Conservation (phyloP, 2,797 vertebrate genomes). For the Saxicola maurus region DNA sequence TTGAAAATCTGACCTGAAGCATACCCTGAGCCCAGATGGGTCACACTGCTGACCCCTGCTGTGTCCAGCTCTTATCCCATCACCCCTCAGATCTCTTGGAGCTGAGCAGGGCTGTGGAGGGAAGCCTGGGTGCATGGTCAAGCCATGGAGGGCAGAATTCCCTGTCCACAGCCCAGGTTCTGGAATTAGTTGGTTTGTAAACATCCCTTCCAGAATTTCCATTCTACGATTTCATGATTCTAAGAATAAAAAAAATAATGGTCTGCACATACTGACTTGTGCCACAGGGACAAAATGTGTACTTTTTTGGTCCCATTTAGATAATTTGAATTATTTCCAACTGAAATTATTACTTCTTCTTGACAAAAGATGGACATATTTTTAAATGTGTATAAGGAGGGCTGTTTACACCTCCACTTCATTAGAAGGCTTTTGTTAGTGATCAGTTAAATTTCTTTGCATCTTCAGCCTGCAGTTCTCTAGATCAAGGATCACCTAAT, state of each 20-base stretch:
- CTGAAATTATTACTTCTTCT: not conserved
- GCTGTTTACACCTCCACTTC: accelerated
- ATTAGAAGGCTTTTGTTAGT: not conserved
- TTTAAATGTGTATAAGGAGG: not conserved
- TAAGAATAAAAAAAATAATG: not conserved
- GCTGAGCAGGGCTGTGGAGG: not conserved
- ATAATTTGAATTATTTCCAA: not conserved
- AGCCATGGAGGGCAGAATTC: not conserved
- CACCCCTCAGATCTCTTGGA: not conserved
- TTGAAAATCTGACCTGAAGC: conserved; percentile 11
- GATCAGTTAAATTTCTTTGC: not conserved
- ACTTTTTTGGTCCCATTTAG: not conserved
- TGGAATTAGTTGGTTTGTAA: not conserved
- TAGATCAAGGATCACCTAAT: not conserved
- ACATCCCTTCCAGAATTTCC: accelerated
- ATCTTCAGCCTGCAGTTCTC: not conserved
- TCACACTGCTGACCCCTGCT: not conserved
- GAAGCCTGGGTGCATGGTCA: accelerated
- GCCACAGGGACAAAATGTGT: no score
- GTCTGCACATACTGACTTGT: not conserved
- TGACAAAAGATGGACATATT: accelerated
- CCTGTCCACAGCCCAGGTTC: accelerated
- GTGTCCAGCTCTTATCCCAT: not conserved
- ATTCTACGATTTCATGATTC: accelerated
- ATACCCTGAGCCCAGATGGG: not conserved